These are phyloP conservation scores for Scelioninae gen. 2 DNA, from an alignment of 2,888 invertebrate species.

Conservation along the genomic window DNA sequence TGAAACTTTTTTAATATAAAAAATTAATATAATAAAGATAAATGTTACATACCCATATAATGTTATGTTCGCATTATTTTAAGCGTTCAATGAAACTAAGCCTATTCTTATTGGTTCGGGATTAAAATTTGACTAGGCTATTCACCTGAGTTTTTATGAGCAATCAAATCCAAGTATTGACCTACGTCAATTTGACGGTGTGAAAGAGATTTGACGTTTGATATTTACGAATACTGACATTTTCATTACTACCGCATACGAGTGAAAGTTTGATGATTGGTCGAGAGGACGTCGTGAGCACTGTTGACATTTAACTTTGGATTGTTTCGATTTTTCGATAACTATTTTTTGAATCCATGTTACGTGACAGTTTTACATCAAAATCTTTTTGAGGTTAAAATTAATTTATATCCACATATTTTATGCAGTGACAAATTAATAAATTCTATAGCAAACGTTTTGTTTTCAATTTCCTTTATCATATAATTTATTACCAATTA, in stretches of 20 bases:
- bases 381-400: too few species aligned
- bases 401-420: too few species aligned
- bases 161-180: slow-evolving; percentile 24
- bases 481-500: too few species aligned
- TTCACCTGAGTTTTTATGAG: too few species aligned
- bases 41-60: too few species aligned
- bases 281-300: slow-evolving; percentile 38
- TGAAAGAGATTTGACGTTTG: slow-evolving; percentile 17
- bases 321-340: slow-evolving; percentile 18
- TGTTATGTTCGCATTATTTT: too few species aligned
- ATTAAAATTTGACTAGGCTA: too few species aligned
- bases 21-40: too few species aligned
- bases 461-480: too few species aligned
- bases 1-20: too few species aligned
- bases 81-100: neutral
- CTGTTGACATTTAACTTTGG: slow-evolving; percentile 46
- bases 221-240: slow-evolving; percentile 57
- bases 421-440: too few species aligned
- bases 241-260: slow-evolving; percentile 55
- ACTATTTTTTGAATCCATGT: slow-evolving; percentile 3
- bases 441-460: too few species aligned
- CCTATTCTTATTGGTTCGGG: neutral
- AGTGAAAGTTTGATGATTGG: slow-evolving; percentile 59
- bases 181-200: slow-evolving; percentile 16
- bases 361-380: slow-evolving; percentile 3